phyloP scores from a whole-genome alignment of 2,113 vertebrate species.

The Galemys pyrenaicus region DNA sequence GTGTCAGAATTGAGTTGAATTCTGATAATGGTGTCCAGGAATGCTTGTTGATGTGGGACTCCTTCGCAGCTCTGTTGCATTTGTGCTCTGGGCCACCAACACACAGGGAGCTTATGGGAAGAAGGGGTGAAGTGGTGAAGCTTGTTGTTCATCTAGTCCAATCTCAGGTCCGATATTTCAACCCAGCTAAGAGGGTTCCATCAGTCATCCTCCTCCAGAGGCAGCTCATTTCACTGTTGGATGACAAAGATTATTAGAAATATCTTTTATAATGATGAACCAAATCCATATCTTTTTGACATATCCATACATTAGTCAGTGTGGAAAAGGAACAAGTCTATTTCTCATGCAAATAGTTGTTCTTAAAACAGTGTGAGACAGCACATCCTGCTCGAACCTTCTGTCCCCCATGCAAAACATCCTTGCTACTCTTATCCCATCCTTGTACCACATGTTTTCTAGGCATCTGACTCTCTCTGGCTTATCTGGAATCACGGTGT shows the following conservation, averaged over 20 bases:
- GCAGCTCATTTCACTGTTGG: constrained; percentile 21
- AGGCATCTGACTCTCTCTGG: neutral
- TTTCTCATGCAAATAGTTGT: neutral
- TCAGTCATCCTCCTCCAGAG: neutral
- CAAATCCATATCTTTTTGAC: neutral
- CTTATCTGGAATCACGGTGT: neutral
- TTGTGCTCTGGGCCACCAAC: too few species aligned
- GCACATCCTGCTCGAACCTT: neutral
- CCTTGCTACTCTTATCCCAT: neutral
- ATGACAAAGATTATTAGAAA: constrained; percentile 23
- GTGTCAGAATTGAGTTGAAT: too few species aligned
- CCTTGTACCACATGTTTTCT: neutral
- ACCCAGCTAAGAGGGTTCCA: neutral
- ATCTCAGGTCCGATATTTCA: neutral
- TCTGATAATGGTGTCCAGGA: too few species aligned
- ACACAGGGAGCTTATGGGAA: neutral
- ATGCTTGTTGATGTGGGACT: too few species aligned
- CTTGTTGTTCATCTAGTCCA: neutral
- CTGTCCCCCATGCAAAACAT: neutral
- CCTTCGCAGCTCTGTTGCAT: too few species aligned
- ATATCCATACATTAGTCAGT: neutral
- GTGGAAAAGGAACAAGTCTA: neutral
- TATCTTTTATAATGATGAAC: neutral
- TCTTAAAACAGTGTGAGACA: neutral
- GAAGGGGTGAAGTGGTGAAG: neutral